Conservation (phyloP, 2,113 vertebrate genomes). For the Lepus europaeus region DNA sequence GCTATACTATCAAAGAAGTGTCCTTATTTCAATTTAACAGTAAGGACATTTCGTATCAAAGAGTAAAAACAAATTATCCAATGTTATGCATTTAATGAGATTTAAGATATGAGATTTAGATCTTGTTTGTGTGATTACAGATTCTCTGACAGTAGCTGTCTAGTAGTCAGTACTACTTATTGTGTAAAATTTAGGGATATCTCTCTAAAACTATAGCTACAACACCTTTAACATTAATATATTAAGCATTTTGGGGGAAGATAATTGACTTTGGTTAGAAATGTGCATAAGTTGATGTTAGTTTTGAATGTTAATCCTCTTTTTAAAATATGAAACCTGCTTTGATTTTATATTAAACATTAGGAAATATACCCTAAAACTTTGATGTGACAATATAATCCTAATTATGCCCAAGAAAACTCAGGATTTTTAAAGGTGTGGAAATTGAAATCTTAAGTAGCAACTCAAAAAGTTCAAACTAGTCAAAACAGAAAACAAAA, state of each 20-base stretch:
- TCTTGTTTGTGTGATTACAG: conserved; percentile 13
- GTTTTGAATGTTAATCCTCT: conserved; percentile 41
- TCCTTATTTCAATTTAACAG: not conserved
- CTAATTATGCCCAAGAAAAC: conserved; percentile 32
- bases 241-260: not conserved
- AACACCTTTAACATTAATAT: conserved; percentile 6
- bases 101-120: not conserved
- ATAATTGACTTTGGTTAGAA: conserved; percentile 32
- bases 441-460: conserved; percentile 10
- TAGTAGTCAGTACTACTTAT: not conserved
- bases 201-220: not conserved
- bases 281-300: conserved; percentile 27
- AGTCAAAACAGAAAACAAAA: not conserved
- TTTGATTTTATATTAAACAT: conserved; percentile 69
- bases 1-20: not conserved
- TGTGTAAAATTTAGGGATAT: conserved; percentile 36
- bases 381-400: conserved; percentile 60
- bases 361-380: conserved; percentile 22
- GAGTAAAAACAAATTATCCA: not conserved
- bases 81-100: not conserved
- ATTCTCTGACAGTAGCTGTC: not conserved
- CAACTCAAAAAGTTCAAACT: conserved; percentile 35
- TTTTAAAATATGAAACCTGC: conserved; percentile 51
- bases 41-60: not conserved
- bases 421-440: not conserved